A percentile compares a stretch with the other conserved stretches of the same genome.
These are phyloP conservation scores for Lepidonotus clava DNA, from an alignment of 2,888 invertebrate genomes.

Conservation along the genomic window DNA sequence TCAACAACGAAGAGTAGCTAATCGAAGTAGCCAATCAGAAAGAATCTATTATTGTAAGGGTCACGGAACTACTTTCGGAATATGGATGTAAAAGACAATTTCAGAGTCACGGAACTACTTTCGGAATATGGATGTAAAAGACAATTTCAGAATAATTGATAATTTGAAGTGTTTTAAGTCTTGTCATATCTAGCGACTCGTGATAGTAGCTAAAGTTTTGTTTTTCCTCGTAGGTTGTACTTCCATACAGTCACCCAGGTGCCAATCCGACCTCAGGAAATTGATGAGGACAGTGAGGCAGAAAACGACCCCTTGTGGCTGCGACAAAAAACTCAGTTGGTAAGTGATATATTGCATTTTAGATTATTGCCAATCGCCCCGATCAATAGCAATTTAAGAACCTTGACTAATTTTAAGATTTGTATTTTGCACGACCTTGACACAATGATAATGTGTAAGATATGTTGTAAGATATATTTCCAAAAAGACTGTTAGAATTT, in stretches of 20 bases:
- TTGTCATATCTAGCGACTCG: too few relatives aligned
- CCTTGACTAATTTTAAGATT: background rate
- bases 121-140: too few relatives aligned
- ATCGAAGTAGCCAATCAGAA: too few relatives aligned
- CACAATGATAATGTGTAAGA: background rate
- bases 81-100: too few relatives aligned
- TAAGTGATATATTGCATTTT: conserved; percentile 65
- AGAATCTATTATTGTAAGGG: too few relatives aligned
- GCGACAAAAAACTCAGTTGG: conserved; percentile 82
- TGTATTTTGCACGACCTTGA: background rate
- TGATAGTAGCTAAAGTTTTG: background rate
- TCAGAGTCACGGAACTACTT: too few relatives aligned
- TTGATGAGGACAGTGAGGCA: conserved; percentile 92
- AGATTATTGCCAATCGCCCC: too few relatives aligned
- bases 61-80: too few relatives aligned
- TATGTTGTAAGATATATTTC: background rate
- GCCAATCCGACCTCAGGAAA: conserved; percentile 95
- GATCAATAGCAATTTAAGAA: too few relatives aligned
- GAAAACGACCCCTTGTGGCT: conserved; percentile 97
- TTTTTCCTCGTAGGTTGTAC: conserved; percentile 83
- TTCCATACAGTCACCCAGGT: conserved; percentile 96
- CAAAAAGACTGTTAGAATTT: background rate
- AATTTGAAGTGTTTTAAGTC: too few relatives aligned
- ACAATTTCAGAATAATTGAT: too few relatives aligned
- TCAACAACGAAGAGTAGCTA: too few relatives aligned